These are phyloP conservation scores for Ataeniobius toweri DNA, from an alignment of 2,797 vertebrate genomes.

Conservation along the genomic window DNA sequence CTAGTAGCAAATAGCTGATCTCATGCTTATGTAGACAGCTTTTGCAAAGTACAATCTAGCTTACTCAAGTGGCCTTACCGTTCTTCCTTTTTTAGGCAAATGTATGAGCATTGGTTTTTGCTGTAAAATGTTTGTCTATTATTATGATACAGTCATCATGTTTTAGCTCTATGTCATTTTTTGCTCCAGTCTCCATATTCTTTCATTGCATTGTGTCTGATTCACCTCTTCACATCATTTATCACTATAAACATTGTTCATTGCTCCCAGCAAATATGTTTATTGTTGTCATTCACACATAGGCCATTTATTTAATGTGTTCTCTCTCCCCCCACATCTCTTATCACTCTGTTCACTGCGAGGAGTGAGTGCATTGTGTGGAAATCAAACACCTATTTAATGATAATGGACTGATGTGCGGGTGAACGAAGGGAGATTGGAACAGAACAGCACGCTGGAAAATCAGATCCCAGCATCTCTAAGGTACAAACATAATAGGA, in stretches of 20 bases:
- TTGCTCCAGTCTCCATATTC: conserved; percentile 9
- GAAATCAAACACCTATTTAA: conserved; percentile 81
- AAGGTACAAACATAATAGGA: conserved; percentile 79
- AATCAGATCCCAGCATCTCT: conserved; percentile 81
- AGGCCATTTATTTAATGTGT: conserved; percentile 74
- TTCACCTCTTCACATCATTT: conserved; percentile 65
- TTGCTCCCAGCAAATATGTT: conserved; percentile 73
- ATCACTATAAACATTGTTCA: conserved; percentile 76
- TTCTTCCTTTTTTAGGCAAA: neutral
- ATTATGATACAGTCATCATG: neutral
- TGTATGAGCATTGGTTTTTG: neutral
- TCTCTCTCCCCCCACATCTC: conserved; percentile 49
- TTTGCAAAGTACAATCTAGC: neutral
- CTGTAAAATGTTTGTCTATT: neutral
- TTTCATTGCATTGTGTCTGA: conserved; percentile 27
- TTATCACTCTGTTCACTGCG: conserved; percentile 56
- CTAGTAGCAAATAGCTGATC: neutral
- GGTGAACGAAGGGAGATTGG: conserved; percentile 74
- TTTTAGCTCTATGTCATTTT: neutral
- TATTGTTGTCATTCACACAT: conserved; percentile 74
- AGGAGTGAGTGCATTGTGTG: conserved; percentile 68
- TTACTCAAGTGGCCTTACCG: neutral
- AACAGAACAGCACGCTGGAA: conserved; percentile 63
- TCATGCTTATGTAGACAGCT: neutral
- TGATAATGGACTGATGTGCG: conserved; percentile 77